These are phyloP conservation scores for Parauchenoglanis punctatus DNA, from an alignment of 2,797 vertebrate species.

Conservation along the genomic window DNA sequence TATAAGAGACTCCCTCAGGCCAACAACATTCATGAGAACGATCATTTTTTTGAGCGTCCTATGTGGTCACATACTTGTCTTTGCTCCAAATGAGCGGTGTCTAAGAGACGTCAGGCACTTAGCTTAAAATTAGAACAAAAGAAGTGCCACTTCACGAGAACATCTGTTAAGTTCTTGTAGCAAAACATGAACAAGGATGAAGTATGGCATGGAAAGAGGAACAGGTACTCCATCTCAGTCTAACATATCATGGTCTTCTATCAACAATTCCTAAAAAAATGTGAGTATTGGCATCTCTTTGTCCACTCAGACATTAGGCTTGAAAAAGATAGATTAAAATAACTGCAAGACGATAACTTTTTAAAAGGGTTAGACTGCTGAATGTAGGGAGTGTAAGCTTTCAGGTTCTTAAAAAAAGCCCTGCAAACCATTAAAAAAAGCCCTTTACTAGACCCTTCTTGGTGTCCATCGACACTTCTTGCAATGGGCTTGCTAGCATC, in stretches of 20 bases:
- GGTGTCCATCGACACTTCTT: not conserved
- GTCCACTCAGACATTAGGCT: not conserved
- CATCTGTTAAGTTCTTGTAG: not conserved
- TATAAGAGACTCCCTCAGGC: not conserved
- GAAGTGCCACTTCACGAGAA: constrained; percentile 4
- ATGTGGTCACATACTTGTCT: constrained; percentile 4
- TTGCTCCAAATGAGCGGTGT: constrained; percentile 8
- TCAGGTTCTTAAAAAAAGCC: not conserved
- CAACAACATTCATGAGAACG: not conserved
- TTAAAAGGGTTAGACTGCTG: not conserved
- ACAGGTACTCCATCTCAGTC: not conserved
- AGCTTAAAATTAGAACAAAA: not conserved
- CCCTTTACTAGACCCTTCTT: not conserved
- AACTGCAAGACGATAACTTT: not conserved
- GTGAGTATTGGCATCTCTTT: not conserved
- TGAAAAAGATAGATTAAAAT: not conserved
- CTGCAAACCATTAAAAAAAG: not conserved
- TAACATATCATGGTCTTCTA: not conserved
- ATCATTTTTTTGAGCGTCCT: not conserved
- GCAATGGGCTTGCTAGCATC: not conserved
- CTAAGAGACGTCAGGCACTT: not conserved
- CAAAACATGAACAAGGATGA: not conserved
- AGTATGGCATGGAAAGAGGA: not conserved
- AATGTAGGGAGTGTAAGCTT: not conserved
- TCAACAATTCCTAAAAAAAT: not conserved